A percentile compares a stretch with the other conserved stretches of the same genome.
phyloP scores from a whole-genome alignment of 2,113 vertebrate genomes.

The Ictidomys tridecemlineatus region DNA sequence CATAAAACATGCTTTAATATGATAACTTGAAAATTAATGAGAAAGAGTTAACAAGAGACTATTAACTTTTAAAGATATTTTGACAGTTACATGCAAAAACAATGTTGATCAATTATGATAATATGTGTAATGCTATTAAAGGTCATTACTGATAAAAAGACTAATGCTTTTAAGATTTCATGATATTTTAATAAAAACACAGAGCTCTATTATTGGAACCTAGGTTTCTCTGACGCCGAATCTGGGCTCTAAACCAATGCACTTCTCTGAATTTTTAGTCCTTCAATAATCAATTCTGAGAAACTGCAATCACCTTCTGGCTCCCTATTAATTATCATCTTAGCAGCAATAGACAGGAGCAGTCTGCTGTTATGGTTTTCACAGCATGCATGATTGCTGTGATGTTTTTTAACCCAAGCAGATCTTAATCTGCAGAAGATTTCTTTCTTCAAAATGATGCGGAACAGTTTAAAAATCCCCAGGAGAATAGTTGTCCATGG shows the following conservation, averaged over 20 bases:
- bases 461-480: constrained; percentile 42
- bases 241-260: constrained; percentile 22
- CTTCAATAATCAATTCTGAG: constrained; percentile 72
- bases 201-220: constrained; percentile 25
- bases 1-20: background rate
- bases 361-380: constrained; percentile 2
- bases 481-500: background rate
- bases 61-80: constrained; percentile 24
- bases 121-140: constrained; percentile 30
- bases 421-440: constrained; percentile 46
- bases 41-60: background rate
- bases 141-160: background rate
- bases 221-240: background rate
- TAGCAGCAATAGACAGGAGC: constrained; percentile 65
- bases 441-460: constrained; percentile 57
- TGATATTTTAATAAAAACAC: constrained; percentile 40
- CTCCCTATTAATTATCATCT: constrained; percentile 74
- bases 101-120: background rate
- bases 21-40: background rate
- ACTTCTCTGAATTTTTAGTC: constrained; percentile 38
- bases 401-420: constrained; percentile 63
- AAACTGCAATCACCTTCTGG: constrained; percentile 58
- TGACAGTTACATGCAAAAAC: background rate
- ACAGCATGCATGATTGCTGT: constrained; percentile 48
- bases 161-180: constrained; percentile 29